Percentiles rank a stretch among this genome's conserved stretches.
These are phyloP conservation scores for Rhinopomastus cyanomelas DNA, from an alignment of 2,113 vertebrate genomes.

Conservation along the genomic window DNA sequence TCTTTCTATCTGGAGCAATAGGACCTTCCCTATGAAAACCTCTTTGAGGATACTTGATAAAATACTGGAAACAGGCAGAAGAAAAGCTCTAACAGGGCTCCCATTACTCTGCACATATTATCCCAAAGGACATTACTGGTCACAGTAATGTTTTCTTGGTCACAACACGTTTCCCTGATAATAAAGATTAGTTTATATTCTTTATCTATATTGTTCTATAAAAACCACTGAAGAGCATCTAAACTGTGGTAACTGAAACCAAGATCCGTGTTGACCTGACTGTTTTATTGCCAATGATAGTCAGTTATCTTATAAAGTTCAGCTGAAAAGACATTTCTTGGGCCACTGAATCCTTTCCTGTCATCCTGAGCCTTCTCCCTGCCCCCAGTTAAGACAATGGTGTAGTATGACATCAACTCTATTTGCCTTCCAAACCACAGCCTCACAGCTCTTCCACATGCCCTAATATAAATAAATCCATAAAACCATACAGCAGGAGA, in stretches of 20 bases:
- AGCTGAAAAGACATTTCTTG: constrained; percentile 45
- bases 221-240: not conserved
- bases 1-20: not conserved
- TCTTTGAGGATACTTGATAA: not conserved
- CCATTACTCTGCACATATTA: not conserved
- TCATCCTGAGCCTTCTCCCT: not conserved
- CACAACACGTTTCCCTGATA: not conserved
- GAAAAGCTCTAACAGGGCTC: not conserved
- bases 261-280: not conserved
- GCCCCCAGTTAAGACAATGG: not conserved
- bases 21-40: not conserved
- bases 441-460: not conserved
- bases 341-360: constrained; percentile 16
- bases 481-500: constrained; percentile 10
- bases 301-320: constrained; percentile 32
- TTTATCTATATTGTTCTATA: not conserved
- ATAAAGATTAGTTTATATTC: constrained; percentile 25
- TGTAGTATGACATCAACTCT: constrained; percentile 13
- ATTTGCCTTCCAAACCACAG: constrained; percentile 31
- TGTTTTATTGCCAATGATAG: not conserved
- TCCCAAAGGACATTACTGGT: not conserved
- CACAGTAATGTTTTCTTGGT: not conserved
- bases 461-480: constrained; percentile 35
- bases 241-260: not conserved
- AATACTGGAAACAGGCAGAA: not conserved